Conservation (phyloP, 30 jellyfish, hydroid and myxozoan species). For the Haliclystus octoradiatus region DNA sequence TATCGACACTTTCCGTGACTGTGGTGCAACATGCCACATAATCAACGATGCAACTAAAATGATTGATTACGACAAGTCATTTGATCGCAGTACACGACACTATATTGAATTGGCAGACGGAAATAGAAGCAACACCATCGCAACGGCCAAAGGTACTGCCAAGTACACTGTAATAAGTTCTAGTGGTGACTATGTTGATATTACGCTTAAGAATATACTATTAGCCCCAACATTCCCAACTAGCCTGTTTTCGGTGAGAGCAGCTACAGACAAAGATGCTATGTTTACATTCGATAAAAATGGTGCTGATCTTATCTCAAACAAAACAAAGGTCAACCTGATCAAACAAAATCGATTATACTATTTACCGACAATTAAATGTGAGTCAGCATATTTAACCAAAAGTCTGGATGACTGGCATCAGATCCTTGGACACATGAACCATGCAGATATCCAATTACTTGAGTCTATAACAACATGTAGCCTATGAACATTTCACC, state of each 20-base stretch:
- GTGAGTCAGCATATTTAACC: constrained; percentile 9
- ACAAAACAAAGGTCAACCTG: constrained; percentile 5
- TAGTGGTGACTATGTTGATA: neutral
- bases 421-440: constrained; percentile 34
- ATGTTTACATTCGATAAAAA: neutral
- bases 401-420: constrained; percentile 30
- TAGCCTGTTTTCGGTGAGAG: constrained; percentile 14
- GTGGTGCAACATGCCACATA: constrained; percentile 21
- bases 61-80: constrained; percentile 6
- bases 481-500: constrained; percentile 21
- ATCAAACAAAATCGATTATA: constrained; percentile 11
- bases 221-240: constrained; percentile 16
- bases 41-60: no score
- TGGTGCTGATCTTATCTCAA: constrained; percentile 7
- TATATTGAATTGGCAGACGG: constrained; percentile 17
- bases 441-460: constrained; percentile 16
- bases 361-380: constrained; percentile 7
- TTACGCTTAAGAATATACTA: constrained; percentile 12
- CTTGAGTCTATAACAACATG: constrained; percentile 32
- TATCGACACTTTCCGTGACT: no score
- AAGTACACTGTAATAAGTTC: constrained; percentile 9
- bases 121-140: constrained; percentile 7
- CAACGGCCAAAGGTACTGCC: constrained; percentile 12
- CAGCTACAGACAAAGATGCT: constrained; percentile 23
- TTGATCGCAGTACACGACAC: constrained; percentile 1